Base-by-base conservation (phyloP, 2,113 vertebrate species). In the Heterotilapia buettikoferi region DNA sequence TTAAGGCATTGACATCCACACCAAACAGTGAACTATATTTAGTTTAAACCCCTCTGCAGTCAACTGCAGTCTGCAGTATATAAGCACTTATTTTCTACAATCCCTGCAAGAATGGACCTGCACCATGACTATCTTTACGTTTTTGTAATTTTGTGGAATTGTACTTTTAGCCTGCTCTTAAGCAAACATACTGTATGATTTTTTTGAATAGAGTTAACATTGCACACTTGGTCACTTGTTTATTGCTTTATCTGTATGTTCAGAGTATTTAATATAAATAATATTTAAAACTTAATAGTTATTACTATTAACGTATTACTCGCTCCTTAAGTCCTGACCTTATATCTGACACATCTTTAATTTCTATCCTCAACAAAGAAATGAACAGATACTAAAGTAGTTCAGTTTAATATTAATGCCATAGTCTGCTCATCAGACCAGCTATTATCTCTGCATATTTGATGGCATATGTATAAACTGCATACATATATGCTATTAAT, bases 361-460 rank as follows among this genome's bases (percentile, higher is more conserved):
- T 52, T 50, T 31, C 26, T 12, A 12, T 50, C 73, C 73, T 4
- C 45, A 50, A 29, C 24, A 29, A 50, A 50, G 73, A 29, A 78
- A 50, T 10, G 1, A 5, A n/a, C 6, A 2, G 0, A 52, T 19
- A 50, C 43, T 50, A n/a, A 1, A 50, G 26, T 78, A 19, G 24
- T 0, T 78, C 24, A 1, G 45, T 50, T 52, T 78, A 0, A 78
- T 52, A 50, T 78, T 29, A 50, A 13, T n/a, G 71, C 71, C 43
- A 76, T 0, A 11, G 1, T 7, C 0, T 0, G 16, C 26, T 50
- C 24, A 5, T 29, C 45, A 78, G 71, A 50, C 26, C 71, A 47
- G 24, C 14, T 18, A 12, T 76, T 47, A 76, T 47, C 43, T 0
- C 45, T 78, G 43, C 1, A 19, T 47, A 19, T 50, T 29, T 78